Percentiles rank a stretch among this genome's conserved stretches.
phyloP scores from a whole-genome alignment of 2,888 invertebrate genomes.

The Clanis bilineata region DNA sequence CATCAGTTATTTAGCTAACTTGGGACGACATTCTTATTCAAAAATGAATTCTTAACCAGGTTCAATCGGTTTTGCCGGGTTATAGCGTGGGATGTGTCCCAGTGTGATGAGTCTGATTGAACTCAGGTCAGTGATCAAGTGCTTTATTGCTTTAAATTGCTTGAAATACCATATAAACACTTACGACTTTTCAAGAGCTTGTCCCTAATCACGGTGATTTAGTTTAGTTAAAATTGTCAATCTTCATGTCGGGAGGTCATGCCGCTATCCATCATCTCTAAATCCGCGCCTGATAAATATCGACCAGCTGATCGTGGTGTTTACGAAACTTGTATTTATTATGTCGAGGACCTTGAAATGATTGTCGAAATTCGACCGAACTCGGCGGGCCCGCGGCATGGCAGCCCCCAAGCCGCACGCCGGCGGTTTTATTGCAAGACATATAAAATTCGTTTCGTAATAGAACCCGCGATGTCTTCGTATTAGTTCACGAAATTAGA shows the following conservation, averaged over 20 bases:
- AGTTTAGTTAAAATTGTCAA: neutral
- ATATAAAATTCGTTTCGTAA: conserved; percentile 4
- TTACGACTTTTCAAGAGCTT: no score
- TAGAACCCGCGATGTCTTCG: neutral
- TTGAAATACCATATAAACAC: no score
- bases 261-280: neutral
- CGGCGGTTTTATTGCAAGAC: neutral
- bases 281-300: neutral
- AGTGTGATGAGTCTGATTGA: no score
- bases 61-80: no score
- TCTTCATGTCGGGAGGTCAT: neutral
- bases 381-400: neutral
- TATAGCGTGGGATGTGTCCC: no score
- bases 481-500: neutral
- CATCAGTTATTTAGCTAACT: no score
- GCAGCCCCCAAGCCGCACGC: neutral
- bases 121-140: no score
- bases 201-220: no score
- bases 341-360: conserved; percentile 2
- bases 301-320: neutral
- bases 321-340: conserved; percentile 9
- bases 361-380: conserved; percentile 3
- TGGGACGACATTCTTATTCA: no score
- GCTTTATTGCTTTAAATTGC: no score
- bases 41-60: no score